These are phyloP conservation scores for Nephrotoma appendiculata DNA, from an alignment of 2,888 invertebrate species.

Conservation along the genomic window DNA sequence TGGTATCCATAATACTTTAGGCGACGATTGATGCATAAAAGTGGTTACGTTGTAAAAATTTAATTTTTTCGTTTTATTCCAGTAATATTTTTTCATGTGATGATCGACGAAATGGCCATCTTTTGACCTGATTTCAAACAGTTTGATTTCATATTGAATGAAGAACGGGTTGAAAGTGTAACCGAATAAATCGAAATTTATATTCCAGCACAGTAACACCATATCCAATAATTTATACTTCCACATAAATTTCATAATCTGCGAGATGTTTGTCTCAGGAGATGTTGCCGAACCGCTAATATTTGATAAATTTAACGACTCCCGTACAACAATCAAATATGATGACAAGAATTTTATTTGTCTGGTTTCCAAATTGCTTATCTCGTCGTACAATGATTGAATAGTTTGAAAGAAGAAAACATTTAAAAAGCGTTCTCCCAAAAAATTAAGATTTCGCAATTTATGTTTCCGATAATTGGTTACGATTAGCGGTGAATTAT, in stretches of 20 bases:
- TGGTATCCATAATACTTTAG: neutral
- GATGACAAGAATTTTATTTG: neutral
- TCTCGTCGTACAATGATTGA: neutral
- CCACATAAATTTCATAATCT: neutral
- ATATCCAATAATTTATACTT: neutral
- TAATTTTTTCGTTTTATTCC: neutral
- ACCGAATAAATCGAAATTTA: neutral
- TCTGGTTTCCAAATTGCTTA: neutral
- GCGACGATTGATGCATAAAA: neutral
- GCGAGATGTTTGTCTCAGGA: neutral
- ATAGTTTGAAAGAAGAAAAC: neutral
- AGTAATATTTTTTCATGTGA: neutral
- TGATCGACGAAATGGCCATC: neutral
- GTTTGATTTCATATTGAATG: neutral
- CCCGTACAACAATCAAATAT: neutral
- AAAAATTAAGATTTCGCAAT: neutral
- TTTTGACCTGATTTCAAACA: neutral
- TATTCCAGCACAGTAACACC: neutral
- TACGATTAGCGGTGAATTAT: neutral
- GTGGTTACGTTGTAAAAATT: neutral
- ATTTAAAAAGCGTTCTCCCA: neutral
- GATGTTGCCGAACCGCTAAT: neutral
- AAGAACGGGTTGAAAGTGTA: neutral
- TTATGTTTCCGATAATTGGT: neutral
- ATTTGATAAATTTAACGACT: neutral